A percentile compares a stretch with the other conserved stretches of the same genome.
Evolutionary conservation across 2,113 vertebrate species (phyloP).

Genomic region (Ellobius talpinus): DNA sequence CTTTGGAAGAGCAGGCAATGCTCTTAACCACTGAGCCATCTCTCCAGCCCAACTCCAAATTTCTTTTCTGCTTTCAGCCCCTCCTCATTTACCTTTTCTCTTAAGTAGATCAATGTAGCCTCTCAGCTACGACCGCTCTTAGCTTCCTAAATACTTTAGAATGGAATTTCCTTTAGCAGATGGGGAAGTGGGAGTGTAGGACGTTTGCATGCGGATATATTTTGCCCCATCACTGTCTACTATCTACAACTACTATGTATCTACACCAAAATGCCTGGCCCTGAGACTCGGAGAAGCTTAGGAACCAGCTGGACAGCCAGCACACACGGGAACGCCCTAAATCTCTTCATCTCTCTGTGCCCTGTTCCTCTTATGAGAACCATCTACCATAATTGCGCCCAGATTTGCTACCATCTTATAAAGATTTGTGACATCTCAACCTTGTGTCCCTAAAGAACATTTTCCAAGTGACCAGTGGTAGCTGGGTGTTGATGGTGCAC

Average conservation of each 20-base stretch:
- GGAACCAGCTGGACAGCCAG: background rate
- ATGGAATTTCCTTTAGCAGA: background rate
- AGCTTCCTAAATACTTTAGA: constrained; percentile 14
- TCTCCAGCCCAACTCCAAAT: too few relatives aligned
- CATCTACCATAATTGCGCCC: background rate
- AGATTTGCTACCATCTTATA: background rate
- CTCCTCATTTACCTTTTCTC: background rate
- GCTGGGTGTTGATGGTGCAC: background rate
- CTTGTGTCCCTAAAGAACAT: background rate
- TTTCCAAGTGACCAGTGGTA: background rate
- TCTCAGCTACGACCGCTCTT: background rate
- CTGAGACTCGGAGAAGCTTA: background rate
- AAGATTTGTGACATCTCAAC: background rate
- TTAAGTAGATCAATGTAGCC: background rate
- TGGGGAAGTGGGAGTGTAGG: background rate
- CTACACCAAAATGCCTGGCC: background rate
- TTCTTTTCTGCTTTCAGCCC: background rate
- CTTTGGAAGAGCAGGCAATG: too few relatives aligned
- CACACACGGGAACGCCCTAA: background rate
- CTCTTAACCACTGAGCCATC: too few relatives aligned
- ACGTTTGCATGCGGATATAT: background rate
- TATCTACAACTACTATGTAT: background rate
- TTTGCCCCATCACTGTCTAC: background rate
- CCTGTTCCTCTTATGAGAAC: background rate
- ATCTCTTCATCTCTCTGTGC: background rate